Base-by-base conservation (phyloP, 2,888 invertebrate genomes). In the Tridacna gigas region DNA sequence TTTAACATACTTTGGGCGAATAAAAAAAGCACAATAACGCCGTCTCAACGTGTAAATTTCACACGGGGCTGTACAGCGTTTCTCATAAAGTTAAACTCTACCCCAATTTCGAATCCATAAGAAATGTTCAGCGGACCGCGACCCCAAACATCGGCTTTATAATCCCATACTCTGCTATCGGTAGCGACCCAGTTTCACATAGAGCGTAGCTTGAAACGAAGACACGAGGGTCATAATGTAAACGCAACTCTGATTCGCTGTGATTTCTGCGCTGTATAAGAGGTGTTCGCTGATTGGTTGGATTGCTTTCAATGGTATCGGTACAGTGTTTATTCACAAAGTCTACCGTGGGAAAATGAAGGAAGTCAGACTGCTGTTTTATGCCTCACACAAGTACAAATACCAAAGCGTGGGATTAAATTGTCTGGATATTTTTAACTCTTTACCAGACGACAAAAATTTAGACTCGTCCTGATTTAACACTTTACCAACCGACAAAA, bases 251-350 rank as follows among this genome's bases (percentile, higher is more conserved):
- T 71, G 82, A 87, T 87, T 87, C 67, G 84, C 61, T 82, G 81
- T 66, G 82, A 87, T 78, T 61, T 20, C 26, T 37, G 26, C 56
- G 26, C 20, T 47, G 60, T 48, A 76, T 80, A 80, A 73, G 71
- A 81, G 71, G 56, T 60, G 51, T 22, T 7, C 63, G 86, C 66
- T 85, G 82, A 88, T 89, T 89, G 89, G 89, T 80, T 66, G 61
- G 80, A 77, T 79, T 56, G 80, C 84, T 71, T 84, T 87, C 86
- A 88, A 86, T 88, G 88, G 80, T 80, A 80, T 83, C 82, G 80
- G 84, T 77, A 61, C 63, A 74, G 80, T 71, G 84, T 89, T 90
- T 88, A 91, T 91, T 91, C 90, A 90, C 89, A 86, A 89, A 86
- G 83, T 63, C 77, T 37, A 90, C 86, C 90, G 90, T 90, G 91